A percentile compares a stretch with the other conserved stretches of the same genome.
Conservation (phyloP, 2,797 vertebrate species). For the Sciurus vulgaris region DNA sequence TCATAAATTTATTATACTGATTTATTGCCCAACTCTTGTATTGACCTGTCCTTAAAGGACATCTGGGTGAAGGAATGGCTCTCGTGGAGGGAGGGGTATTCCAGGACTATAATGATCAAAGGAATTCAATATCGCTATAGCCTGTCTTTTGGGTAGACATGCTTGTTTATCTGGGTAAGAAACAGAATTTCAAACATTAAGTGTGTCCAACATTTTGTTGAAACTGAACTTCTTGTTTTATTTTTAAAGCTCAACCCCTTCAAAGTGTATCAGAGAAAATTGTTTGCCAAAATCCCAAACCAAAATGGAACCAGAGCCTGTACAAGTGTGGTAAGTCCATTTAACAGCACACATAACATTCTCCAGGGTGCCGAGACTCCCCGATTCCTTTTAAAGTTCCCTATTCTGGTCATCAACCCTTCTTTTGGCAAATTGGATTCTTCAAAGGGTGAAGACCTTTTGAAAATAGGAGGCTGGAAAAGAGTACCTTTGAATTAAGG, state of each 20-base stretch:
- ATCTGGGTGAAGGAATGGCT: conserved; percentile 7
- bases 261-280: conserved; percentile 78
- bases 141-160: conserved; percentile 44
- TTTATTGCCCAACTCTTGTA: not conserved
- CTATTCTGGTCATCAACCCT: conserved; percentile 42
- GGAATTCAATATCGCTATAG: not conserved
- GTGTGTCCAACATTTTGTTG: conserved; percentile 62
- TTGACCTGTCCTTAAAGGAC: conserved; percentile 42
- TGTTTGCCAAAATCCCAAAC: conserved; percentile 77
- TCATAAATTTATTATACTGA: conserved; percentile 17
- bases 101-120: not conserved
- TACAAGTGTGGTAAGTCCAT: conserved; percentile 71
- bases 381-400: conserved; percentile 26
- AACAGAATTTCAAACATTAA: conserved; percentile 58
- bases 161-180: conserved; percentile 48
- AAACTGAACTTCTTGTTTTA: conserved; percentile 81
- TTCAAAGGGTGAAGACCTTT: conserved; percentile 65
- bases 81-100: not conserved
- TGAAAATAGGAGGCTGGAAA: conserved; percentile 28
- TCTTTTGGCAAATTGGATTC: conserved; percentile 68
- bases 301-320: conserved; percentile 73
- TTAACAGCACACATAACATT: conserved; percentile 49
- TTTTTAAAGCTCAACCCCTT: conserved; percentile 79
- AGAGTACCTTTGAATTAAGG: conserved; percentile 71
- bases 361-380: conserved; percentile 26